Percentiles rank a stretch among this genome's conserved stretches.
Conservation (phyloP, 2,797 vertebrate species). For the Labroides dimidiatus region DNA sequence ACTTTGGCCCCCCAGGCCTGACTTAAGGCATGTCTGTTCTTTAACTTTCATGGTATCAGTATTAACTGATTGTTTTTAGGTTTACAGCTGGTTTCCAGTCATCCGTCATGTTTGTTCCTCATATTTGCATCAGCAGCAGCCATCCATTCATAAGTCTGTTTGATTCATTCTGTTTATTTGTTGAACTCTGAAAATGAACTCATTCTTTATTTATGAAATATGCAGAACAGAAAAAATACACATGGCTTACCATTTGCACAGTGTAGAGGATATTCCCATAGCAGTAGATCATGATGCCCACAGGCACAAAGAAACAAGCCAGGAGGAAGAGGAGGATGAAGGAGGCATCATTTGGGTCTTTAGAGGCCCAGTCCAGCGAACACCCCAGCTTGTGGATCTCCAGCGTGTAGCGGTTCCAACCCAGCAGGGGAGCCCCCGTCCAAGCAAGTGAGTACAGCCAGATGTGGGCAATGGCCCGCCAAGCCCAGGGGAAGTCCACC, state of each 20-base stretch:
- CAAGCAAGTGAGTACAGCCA: conserved; percentile 95
- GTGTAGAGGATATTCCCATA: conserved; percentile 94
- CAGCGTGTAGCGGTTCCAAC: conserved; percentile 94
- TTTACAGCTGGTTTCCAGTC: neutral
- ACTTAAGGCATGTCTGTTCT: too few relatives aligned
- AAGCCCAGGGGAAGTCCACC: conserved; percentile 92
- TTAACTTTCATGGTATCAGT: too few relatives aligned
- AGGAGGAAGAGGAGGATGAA: conserved; percentile 94
- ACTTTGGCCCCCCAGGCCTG: too few relatives aligned
- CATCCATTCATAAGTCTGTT: neutral
- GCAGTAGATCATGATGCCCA: conserved; percentile 93
- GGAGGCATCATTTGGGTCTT: conserved; percentile 89
- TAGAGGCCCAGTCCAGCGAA: conserved; percentile 92
- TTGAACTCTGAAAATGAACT: neutral
- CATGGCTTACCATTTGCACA: conserved; percentile 89
- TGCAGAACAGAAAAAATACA: neutral
- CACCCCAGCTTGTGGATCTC: conserved; percentile 92
- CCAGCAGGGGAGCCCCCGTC: conserved; percentile 92
- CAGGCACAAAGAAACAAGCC: conserved; percentile 89
- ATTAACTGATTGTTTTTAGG: neutral
- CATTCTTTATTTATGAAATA: conserved; percentile 13
- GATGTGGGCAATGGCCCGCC: conserved; percentile 91
- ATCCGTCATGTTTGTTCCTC: neutral
- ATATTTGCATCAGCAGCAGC: neutral
- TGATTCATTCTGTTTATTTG: neutral